Conservation (phyloP, 2,797 vertebrate genomes). For the Austrolebias charrua region DNA sequence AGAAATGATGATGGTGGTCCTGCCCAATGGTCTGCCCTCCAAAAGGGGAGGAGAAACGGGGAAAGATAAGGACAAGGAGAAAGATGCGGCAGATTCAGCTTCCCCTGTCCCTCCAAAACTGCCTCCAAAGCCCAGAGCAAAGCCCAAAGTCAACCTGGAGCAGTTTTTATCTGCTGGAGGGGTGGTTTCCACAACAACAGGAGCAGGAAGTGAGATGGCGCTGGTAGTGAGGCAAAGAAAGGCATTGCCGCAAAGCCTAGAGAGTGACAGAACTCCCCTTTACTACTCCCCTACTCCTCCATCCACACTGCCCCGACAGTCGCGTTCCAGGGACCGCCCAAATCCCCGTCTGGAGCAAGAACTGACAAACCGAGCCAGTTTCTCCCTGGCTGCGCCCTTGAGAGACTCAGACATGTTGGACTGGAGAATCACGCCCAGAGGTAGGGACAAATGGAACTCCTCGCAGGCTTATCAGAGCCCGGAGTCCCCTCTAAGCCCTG, state of each 20-base stretch:
- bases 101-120: slow-evolving; percentile 69
- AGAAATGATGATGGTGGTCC: slow-evolving; percentile 83
- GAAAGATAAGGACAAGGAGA: slow-evolving; percentile 63
- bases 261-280: slow-evolving; percentile 74
- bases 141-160: slow-evolving; percentile 76
- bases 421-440: slow-evolving; percentile 64
- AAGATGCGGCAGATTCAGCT: slow-evolving; percentile 50
- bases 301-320: slow-evolving; percentile 75
- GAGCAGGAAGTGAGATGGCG: slow-evolving; percentile 65
- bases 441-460: slow-evolving; percentile 75
- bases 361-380: slow-evolving; percentile 69
- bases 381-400: slow-evolving; percentile 67
- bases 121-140: slow-evolving; percentile 74
- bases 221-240: slow-evolving; percentile 70
- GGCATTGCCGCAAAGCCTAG: slow-evolving; percentile 60
- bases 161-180: slow-evolving; percentile 75
- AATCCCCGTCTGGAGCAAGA: slow-evolving; percentile 67
- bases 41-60: slow-evolving; percentile 61
- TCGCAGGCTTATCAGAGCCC: slow-evolving; percentile 76
- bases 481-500: slow-evolving; percentile 57
- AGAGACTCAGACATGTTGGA: slow-evolving; percentile 66
- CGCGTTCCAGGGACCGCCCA: slow-evolving; percentile 63
- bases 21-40: slow-evolving; percentile 78
- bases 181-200: slow-evolving; percentile 61
- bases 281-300: slow-evolving; percentile 74